These are phyloP conservation scores for Romanomermis culicivorax DNA, from an alignment of 2,888 invertebrate species.

Conservation along the genomic window DNA sequence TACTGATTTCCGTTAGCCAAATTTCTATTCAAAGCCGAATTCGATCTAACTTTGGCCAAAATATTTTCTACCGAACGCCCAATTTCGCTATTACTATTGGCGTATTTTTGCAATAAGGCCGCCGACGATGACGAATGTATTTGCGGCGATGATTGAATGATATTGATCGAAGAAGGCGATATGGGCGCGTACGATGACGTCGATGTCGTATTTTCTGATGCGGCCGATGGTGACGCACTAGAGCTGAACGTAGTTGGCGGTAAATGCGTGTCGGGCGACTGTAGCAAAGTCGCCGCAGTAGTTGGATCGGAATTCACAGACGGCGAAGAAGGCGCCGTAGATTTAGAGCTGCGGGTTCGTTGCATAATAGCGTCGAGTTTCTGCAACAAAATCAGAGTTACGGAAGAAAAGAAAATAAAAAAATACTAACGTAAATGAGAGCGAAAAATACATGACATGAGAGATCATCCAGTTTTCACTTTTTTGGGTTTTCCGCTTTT, in stretches of 20 bases:
- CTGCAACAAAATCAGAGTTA: not conserved
- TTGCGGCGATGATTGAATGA: not conserved
- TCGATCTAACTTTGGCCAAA: not conserved
- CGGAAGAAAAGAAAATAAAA: no score
- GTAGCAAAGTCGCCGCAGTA: not conserved
- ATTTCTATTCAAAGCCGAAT: not conserved
- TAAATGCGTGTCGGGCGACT: not conserved
- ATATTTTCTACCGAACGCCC: slow-evolving; percentile 1
- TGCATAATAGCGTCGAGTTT: slow-evolving; percentile 3
- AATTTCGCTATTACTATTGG: not conserved
- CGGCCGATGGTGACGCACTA: no score
- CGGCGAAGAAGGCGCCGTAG: not conserved
- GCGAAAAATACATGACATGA: no score
- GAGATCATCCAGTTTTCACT: no score
- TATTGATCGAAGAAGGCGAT: not conserved
- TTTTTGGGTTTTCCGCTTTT: no score
- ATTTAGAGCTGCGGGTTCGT: not conserved
- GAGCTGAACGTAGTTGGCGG: not conserved
- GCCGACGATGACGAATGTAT: not conserved
- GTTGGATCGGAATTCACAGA: not conserved
- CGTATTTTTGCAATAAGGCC: not conserved
- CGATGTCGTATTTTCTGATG: not conserved
- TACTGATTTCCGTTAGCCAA: no score
- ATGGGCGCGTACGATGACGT: not conserved
- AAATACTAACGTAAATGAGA: no score